phyloP scores from a whole-genome alignment of 2,888 invertebrate genomes.

The Salticus scenicus region DNA sequence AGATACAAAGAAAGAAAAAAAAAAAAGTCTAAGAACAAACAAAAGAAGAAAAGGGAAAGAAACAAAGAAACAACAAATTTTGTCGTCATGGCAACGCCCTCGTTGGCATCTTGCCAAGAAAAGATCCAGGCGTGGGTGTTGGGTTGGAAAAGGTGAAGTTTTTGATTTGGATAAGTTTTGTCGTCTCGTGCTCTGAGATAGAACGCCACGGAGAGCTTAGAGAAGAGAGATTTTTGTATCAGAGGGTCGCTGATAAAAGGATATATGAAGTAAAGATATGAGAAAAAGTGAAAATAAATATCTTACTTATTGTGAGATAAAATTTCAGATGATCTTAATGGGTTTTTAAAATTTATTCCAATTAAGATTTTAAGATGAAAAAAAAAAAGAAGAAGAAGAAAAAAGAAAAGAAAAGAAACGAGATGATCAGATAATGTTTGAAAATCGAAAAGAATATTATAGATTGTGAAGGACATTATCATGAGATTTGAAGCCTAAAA shows the following conservation, averaged over 20 bases:
- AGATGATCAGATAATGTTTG: too few species aligned
- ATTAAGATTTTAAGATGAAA: too few species aligned
- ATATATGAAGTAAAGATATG: neutral
- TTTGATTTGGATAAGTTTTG: constrained; percentile 3
- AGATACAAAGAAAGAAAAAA: neutral
- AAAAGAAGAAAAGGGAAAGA: neutral
- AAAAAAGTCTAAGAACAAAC: neutral
- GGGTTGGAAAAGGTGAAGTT: neutral
- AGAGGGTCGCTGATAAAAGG: neutral
- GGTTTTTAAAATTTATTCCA: too few species aligned
- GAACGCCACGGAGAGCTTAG: neutral
- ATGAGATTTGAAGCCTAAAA: too few species aligned
- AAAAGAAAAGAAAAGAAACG: too few species aligned
- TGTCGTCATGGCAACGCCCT: neutral
- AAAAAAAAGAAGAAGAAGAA: too few species aligned
- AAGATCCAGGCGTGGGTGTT: neutral
- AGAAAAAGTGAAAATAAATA: neutral
- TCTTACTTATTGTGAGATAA: too few species aligned
- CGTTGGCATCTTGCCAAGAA: neutral
- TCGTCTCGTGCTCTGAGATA: neutral
- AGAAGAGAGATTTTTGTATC: neutral
- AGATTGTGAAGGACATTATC: too few species aligned
- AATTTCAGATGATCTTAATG: too few species aligned
- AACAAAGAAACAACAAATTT: neutral
- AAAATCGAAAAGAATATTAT: too few species aligned